Conservation (phyloP, 2,797 vertebrate species). For the Chaetophractus vellerosus region DNA sequence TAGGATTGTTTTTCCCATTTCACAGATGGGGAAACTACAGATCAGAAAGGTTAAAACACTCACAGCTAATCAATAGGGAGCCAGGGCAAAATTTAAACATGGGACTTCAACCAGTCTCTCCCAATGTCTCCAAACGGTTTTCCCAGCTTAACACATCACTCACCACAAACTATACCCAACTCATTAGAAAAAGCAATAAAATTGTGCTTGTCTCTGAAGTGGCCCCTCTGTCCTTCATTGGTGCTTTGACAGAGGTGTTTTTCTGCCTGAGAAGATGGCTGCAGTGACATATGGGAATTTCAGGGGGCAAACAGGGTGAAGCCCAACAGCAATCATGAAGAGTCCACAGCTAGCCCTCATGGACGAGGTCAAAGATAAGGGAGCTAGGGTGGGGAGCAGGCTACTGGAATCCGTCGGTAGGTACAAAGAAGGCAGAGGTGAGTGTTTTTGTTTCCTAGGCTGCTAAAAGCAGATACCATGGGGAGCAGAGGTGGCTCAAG, state of each 20-base stretch:
- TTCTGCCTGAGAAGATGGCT: not conserved
- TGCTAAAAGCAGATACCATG: too few species aligned
- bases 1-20: not conserved
- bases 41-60: not conserved
- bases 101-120: not conserved
- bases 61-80: not conserved
- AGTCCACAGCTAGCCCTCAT: not conserved
- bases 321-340: not conserved
- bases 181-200: not conserved
- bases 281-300: not conserved
- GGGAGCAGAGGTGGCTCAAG: too few species aligned
- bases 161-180: not conserved
- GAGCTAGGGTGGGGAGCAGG: too few species aligned
- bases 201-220: not conserved
- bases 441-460: too few species aligned
- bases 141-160: rapidly evolving
- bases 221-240: too few species aligned
- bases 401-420: not conserved
- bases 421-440: not conserved
- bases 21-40: not conserved
- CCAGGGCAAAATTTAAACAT: not conserved
- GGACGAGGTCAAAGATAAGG: too few species aligned
- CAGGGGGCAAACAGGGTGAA: not conserved
- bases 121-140: not conserved
- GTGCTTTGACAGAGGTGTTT: rapidly evolving